Evolutionary conservation across 2,797 vertebrate species (phyloP).

Genomic region (Geotrypetes seraphini): DNA sequence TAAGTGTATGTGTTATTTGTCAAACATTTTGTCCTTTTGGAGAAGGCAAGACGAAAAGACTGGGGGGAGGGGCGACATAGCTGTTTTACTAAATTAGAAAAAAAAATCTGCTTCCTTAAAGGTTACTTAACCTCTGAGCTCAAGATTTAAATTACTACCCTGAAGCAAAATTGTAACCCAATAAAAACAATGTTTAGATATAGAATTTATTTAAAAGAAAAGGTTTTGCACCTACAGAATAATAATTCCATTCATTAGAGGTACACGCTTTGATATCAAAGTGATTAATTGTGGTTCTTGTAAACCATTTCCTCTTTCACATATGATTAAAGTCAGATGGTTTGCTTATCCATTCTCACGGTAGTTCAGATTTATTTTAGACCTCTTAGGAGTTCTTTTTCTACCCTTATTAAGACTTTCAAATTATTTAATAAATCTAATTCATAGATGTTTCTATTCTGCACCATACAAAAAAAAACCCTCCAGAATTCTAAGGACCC

Average conservation of each 20-base stretch:
- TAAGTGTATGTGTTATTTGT: no score
- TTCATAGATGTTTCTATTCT: no score
- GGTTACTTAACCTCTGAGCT: conserved; percentile 59
- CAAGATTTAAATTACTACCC: conserved; percentile 60
- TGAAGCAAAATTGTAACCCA: conserved; percentile 60
- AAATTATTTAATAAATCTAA: no score
- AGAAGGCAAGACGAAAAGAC: no score
- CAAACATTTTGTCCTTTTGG: no score
- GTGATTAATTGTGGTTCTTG: conserved; percentile 67
- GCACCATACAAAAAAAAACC: no score
- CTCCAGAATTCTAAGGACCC: no score
- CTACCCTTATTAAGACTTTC: no score
- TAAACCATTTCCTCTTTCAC: conserved; percentile 59
- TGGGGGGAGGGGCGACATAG: not conserved
- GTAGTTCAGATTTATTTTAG: no score
- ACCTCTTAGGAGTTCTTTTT: no score
- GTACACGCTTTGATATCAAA: conserved; percentile 54
- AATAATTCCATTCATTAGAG: conserved; percentile 78
- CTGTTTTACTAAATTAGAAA: conserved; percentile 4
- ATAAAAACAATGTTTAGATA: conserved; percentile 70
- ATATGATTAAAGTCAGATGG: no score
- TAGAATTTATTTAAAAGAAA: conserved; percentile 62
- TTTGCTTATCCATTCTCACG: no score
- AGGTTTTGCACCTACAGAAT: conserved; percentile 64
- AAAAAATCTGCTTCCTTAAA: conserved; percentile 11